Evolutionary conservation across 2,797 vertebrate species (phyloP).

Genomic region (Pangasius larnaudii): DNA sequence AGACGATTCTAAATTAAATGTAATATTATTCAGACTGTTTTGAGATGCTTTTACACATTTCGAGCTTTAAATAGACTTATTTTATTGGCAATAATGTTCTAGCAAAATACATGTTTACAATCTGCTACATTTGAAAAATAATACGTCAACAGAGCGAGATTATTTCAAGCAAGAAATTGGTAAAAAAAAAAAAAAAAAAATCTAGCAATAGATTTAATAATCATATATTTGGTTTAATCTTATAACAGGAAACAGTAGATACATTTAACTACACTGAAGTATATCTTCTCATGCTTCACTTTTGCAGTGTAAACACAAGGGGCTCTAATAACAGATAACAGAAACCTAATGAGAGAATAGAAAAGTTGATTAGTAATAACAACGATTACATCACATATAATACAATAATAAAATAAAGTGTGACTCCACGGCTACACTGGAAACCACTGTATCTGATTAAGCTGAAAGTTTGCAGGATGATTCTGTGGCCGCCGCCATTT

Average conservation of each 20-base stretch:
- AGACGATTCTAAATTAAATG: neutral
- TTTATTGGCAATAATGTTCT: neutral
- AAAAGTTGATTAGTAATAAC: neutral
- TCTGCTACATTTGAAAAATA: neutral
- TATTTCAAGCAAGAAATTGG: neutral
- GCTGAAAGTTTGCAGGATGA: neutral
- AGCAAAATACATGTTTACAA: neutral
- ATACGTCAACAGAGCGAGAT: neutral
- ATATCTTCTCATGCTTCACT: neutral
- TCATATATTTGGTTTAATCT: neutral
- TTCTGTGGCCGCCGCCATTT: conserved; percentile 6
- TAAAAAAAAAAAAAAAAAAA: neutral
- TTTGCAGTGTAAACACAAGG: neutral
- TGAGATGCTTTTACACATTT: neutral
- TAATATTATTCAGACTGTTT: neutral
- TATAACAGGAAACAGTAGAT: neutral
- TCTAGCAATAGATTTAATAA: neutral
- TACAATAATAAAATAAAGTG: neutral
- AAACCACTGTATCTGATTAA: neutral
- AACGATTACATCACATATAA: neutral
- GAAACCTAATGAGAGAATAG: neutral
- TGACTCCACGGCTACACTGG: too few relatives aligned
- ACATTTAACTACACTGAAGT: neutral
- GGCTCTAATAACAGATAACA: neutral
- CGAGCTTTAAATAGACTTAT: neutral